These are phyloP conservation scores for Pipistrellus kuhlii DNA, from an alignment of 2,797 vertebrate genomes.

Conservation along the genomic window DNA sequence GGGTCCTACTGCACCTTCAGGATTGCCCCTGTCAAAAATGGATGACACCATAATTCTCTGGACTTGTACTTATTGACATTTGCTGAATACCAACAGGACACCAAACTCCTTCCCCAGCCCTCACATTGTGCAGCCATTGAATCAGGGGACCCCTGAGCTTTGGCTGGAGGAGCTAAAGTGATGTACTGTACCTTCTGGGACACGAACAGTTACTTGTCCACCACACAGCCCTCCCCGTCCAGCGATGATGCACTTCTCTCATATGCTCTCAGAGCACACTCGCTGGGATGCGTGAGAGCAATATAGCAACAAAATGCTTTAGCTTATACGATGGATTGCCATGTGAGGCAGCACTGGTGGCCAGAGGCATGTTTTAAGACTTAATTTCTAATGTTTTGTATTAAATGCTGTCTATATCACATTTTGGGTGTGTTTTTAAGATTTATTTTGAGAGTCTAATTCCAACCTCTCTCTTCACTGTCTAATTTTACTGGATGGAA, in stretches of 20 bases:
- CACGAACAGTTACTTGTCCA: not conserved
- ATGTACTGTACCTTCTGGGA: not conserved
- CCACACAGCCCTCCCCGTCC: not conserved
- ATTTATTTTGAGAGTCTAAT: not conserved
- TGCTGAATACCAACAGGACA: not conserved
- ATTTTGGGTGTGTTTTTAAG: conserved; percentile 15
- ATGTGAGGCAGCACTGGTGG: conserved; percentile 21
- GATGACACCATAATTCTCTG: not conserved
- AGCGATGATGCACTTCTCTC: not conserved
- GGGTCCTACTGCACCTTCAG: not conserved
- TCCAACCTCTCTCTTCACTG: not conserved
- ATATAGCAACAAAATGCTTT: conserved; percentile 6
- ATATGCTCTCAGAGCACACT: conserved; percentile 30
- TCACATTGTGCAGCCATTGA: not conserved
- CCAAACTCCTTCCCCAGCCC: not conserved
- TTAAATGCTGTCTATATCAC: conserved; percentile 29
- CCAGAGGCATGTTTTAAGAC: conserved; percentile 36
- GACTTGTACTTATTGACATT: not conserved
- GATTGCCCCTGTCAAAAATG: not conserved
- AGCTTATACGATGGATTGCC: conserved; percentile 20
- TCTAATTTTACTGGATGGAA: not conserved
- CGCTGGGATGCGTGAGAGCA: conserved; percentile 18
- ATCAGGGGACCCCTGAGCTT: not conserved
- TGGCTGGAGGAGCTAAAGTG: not conserved
- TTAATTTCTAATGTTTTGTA: conserved; percentile 47